Base-by-base conservation (phyloP, 2,888 invertebrate species). In the Protophormia terraenovae region DNA sequence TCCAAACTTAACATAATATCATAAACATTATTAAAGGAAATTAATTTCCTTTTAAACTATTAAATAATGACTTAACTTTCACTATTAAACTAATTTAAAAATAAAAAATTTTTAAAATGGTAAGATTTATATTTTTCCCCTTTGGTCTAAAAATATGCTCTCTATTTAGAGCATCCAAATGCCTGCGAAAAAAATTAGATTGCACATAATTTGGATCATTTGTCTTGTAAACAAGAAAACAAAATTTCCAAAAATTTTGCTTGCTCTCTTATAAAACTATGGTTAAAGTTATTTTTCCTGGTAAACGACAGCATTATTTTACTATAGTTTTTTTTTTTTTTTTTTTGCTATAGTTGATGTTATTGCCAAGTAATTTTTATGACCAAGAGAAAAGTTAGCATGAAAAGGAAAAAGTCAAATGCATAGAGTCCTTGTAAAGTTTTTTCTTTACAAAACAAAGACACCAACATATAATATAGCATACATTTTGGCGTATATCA, bases 391-490 rank as follows among this genome's bases (percentile, higher is more conserved):
- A 22, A 5, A 64, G 19, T 55, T 32, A 2, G 16, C 16, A 53
- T 41, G 55, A 7, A 82, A 55, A 53, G 41, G 38, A 29, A 69
- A 47, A 80, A 69, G 67, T 75, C 24, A 32, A 81, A 75, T 29
- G 53, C 32, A 38, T n/a, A 53, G 24, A 60, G 75, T 67, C 73
- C 75, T 75, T 81, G 67, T 53, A 73, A 81, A 81, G 66, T 81
- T 81, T 58, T 29, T 72, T 10, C n/a, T 62, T 41, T 12, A 38
- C 32, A 29, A 67, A 66, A 81, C 22, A 41, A 67, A 27, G 22
- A 10, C 12, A 55, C 16, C 22, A 29, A 32, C 41, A 55, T 24
- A 64, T 29, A 29, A n/a, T n/a, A 10, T 22, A 47, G 35, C 35
- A 69, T 24, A 69, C 14, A 7, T 60, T 69, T 71, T 71, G 69